These are phyloP conservation scores for Papilio polytes DNA, from an alignment of 1,140 invertebrate genomes.

Conservation along the genomic window DNA sequence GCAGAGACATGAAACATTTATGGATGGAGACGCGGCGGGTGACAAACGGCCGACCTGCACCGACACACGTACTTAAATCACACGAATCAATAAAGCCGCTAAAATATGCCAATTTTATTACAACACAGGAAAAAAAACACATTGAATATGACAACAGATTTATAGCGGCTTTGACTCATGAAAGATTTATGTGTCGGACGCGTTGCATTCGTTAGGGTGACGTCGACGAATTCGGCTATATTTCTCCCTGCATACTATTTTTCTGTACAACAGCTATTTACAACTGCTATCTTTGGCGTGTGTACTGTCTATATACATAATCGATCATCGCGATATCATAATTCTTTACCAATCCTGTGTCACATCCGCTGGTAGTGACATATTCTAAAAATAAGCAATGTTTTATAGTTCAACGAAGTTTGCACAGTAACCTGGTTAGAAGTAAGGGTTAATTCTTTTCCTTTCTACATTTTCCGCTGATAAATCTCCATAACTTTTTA, in stretches of 20 bases:
- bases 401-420: no score
- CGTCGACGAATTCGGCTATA: background rate
- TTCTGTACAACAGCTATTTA: background rate
- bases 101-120: constrained; percentile 57
- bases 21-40: constrained; percentile 45
- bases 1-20: constrained; percentile 64
- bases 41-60: constrained; percentile 71
- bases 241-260: background rate
- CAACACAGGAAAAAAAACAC: constrained; percentile 46
- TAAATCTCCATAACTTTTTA: no score
- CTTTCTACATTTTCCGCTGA: no score
- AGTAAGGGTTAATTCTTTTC: no score
- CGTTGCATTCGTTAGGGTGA: constrained; percentile 54
- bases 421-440: no score
- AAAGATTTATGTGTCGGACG: constrained; percentile 56
- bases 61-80: constrained; percentile 51
- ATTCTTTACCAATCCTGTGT: no score
- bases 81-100: constrained; percentile 51
- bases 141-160: constrained; percentile 56
- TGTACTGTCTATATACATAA: no score
- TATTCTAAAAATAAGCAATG: no score
- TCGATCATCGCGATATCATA: no score
- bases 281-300: background rate
- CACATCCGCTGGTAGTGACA: no score
- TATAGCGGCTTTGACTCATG: constrained; percentile 55